Evolutionary conservation across 2,113 vertebrate species (phyloP).

Genomic region (Microtus ochrogaster): DNA sequence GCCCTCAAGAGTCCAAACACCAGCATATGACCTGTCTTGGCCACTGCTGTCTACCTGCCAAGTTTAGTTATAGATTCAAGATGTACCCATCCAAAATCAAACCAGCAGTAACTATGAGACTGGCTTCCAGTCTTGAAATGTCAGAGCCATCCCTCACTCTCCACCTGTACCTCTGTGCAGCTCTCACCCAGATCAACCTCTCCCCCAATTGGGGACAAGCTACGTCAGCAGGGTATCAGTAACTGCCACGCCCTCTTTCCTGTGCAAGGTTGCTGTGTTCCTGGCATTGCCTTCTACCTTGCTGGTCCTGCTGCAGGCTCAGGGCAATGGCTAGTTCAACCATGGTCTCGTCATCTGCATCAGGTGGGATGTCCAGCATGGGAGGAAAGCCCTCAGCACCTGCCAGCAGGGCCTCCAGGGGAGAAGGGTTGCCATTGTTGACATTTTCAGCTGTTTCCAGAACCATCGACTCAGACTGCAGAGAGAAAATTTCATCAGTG

Average conservation of each 20-base stretch:
- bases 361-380: slow-evolving; percentile 98
- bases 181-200: slow-evolving; percentile 79
- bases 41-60: slow-evolving; percentile 52
- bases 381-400: slow-evolving; percentile 98
- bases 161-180: slow-evolving; percentile 78
- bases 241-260: slow-evolving; percentile 59
- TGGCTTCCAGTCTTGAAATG: background rate
- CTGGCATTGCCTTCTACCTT: slow-evolving; percentile 88
- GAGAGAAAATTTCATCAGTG: slow-evolving; percentile 65
- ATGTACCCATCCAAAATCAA: slow-evolving; percentile 47
- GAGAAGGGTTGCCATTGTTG: slow-evolving; percentile 98
- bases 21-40: slow-evolving; percentile 51
- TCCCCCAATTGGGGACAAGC: slow-evolving; percentile 69
- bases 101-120: background rate
- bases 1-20: slow-evolving; percentile 49
- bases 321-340: slow-evolving; percentile 98
- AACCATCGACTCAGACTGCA: slow-evolving; percentile 98
- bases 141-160: slow-evolving; percentile 68
- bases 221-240: slow-evolving; percentile 58
- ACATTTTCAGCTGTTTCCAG: slow-evolving; percentile 97
- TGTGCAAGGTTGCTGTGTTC: background rate
- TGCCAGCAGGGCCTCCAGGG: slow-evolving; percentile 96
- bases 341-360: slow-evolving; percentile 99
- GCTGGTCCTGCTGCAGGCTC: slow-evolving; percentile 98
- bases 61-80: background rate